Evolutionary conservation across 2,113 vertebrate species (phyloP), one percentile per base, ranked within the genome.

Genomic region (Tragelaphus strepsiceros): DNA sequence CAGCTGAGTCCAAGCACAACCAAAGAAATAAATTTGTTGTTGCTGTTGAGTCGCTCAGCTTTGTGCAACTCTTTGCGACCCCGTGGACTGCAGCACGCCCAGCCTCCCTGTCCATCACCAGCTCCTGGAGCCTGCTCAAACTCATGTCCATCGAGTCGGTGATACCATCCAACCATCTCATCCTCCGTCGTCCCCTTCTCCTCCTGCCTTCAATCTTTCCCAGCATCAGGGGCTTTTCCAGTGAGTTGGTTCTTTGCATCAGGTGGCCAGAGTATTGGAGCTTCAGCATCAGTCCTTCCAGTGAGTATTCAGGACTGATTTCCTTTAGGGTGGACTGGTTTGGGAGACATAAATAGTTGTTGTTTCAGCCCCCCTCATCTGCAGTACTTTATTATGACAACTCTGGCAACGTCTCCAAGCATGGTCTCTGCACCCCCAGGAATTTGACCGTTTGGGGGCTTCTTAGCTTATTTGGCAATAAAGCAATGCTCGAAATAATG

Each of bases 201-300:
- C n/a, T 35, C n/a, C n/a, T 1, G 2, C 67, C n/a, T 3, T 39
- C 2, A 12, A 0, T 39, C 67, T 39, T 39, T 71, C 67, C 10
- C 67, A 39, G n/a, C n/a, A 39, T 71, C 67, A 22, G n/a, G 10
- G 67, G 6, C n/a, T 22, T 71, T 39, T 71, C 67, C n/a, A 39
- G 0, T 12, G n/a, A 71, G n/a, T 39, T 0, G 0, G 5, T 2
- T 39, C n/a, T 71, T 71, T 0, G 0, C 5, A 22, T 39, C n/a
- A 22, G n/a, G 19, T 22, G 19, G n/a, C 19, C 67, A 71, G 3
- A 71, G 2, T 0, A 3, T 3, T 39, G n/a, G n/a, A 22, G 32
- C 17, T 67, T 71, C n/a, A 71, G 64, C 32, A 39, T 71, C n/a
- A 6, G n/a, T 71, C n/a, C 67, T 71, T 39, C 67, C 10, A 22